Evolutionary conservation across 2,113 vertebrate species (phyloP), one percentile per base, ranked within the genome.

Genomic region (Hippoglossus stenolepis): DNA sequence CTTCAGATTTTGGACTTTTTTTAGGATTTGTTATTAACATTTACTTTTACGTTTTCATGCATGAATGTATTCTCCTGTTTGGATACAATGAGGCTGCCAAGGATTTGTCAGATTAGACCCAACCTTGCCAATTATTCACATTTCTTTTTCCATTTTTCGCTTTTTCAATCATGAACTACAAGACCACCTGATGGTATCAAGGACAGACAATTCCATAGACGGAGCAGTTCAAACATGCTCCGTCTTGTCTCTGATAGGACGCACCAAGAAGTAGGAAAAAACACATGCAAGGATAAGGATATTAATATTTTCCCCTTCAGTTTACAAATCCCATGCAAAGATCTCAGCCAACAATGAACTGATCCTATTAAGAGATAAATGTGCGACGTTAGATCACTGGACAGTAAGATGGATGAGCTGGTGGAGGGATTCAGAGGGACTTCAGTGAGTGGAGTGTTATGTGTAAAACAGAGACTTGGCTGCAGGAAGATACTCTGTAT

Each of bases 181-280:
- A 49, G 68, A 70, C 38, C 38, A 43, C 63, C 64, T 73, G 64
- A 73, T 71, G 18, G 54, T 78, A 70, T 74, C 69, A 65, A 35
- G 9, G 51, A 54, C 51, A 54, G 51, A 54, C 51, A 54, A 54
- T 54, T 54, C 51, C 51, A 54, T 8, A 54, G 18, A 54, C 20
- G 51, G 51, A 21, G 51, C 51, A n/a, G 18, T 54, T 65, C 62
- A 58, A 71, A 54, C 24, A 10, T 63, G 24, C 12, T 66, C 54
- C 17, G 10, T 43, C 40, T 43, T 54, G 51, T 21, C 20, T 54
- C 18, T n/a, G 51, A 54, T 54, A 51, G 47, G 15, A 51, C 47
- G 8, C 51, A 54, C 51, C 8, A 21, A 54, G 20, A 54, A 4
- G 45, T 17, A 49, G 4, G 17, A 54, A 54, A 54, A n/a, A 20